Conservation (phyloP, 2,797 vertebrate genomes). For the Crypturellus tataupa region DNA sequence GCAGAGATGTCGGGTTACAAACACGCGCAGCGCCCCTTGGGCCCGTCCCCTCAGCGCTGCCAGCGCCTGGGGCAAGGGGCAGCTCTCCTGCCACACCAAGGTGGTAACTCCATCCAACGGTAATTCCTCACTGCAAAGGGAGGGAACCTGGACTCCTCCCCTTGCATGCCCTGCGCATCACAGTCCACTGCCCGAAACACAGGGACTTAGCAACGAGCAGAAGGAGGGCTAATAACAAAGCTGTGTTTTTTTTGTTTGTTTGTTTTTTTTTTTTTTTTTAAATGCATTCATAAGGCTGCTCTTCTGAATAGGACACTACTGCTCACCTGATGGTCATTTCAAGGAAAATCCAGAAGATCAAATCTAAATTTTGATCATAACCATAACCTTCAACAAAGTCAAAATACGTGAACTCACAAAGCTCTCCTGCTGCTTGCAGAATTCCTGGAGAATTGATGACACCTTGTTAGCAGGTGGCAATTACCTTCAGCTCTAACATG, state of each 20-base stretch:
- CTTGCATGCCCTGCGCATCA: neutral
- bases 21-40: neutral
- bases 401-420: neutral
- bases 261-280: neutral
- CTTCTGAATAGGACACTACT: neutral
- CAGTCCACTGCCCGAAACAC: neutral
- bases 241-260: rapidly evolving
- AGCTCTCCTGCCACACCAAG: neutral
- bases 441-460: neutral
- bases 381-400: neutral
- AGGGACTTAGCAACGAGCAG: neutral
- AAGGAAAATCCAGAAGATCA: neutral
- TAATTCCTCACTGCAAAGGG: neutral
- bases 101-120: neutral
- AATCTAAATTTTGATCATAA: neutral
- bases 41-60: neutral
- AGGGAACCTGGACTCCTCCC: neutral
- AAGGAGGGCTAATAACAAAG: neutral
- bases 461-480: neutral
- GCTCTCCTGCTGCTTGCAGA: neutral
- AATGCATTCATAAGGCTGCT: neutral
- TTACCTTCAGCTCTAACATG: neutral
- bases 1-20: neutral
- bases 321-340: neutral
- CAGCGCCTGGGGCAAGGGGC: neutral